Base-by-base conservation (phyloP, 1,140 invertebrate species). In the Zaprionus vittiger region DNA sequence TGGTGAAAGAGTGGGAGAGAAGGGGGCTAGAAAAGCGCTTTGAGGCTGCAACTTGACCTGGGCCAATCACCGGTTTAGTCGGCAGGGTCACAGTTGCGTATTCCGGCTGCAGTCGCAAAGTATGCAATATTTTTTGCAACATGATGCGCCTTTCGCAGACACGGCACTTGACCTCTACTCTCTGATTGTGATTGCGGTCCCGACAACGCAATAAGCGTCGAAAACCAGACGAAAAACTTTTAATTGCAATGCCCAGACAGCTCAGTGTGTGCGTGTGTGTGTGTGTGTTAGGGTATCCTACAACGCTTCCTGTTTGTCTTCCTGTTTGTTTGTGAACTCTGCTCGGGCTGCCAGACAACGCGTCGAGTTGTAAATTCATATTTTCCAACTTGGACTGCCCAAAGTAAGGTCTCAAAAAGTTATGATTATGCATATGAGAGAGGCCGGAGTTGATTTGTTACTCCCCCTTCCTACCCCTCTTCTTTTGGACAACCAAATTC, bases 181-280 rank as follows among this genome's bases (percentile, higher is more conserved):
- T 52, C 20, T 76, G 81, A 73, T 71, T 76, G 69, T 83, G 83
- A 86, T 76, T 86, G 79, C 54, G 82, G 78, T 79, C 70, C 64
- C 78, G 78, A 84, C 81, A 89, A 79, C 81, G 81, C 76, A 89
- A 87, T 87, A 87, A 84, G 78, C 78, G 81, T 81, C 74, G 80
- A 78, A 63, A 61, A 34, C 71, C 78, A 78, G 67, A 77, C 66
- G 64, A 78, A 84, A 70, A 89, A 89, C 78, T 87, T 87, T 87
- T 89, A 87, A 87, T 87, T 87, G 84, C 85, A 74, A 63, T 24
- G 66, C 61, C 61, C 56, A 54, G 22, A 69, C 52, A 20, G 17
- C 52, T 55, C 15, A 34, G 2, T 22, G 31, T 44, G 20, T 47
- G 34, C 14, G 41, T 5, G 17, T 65, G 37, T n/a, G 26, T 62